phyloP scores from a whole-genome alignment of 2,113 vertebrate species.

The Eulacestoma nigropectus region DNA sequence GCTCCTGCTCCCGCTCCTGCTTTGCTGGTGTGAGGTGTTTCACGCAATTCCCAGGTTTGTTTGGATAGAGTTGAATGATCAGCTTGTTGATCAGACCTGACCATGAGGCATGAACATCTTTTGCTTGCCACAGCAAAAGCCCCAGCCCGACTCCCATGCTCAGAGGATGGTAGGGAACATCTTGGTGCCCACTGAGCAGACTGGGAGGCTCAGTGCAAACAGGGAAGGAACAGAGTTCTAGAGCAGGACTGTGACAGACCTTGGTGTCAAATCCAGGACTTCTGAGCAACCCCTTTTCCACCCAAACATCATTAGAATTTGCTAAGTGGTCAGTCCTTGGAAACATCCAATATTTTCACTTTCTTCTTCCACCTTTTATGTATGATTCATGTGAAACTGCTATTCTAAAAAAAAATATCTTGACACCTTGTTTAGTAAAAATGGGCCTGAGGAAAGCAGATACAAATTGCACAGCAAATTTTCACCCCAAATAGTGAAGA shows the following conservation, averaged over 20 bases:
- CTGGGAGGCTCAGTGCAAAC: not conserved
- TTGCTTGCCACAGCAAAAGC: not conserved
- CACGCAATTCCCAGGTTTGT: not conserved
- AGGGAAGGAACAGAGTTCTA: not conserved
- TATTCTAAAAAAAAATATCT: not conserved
- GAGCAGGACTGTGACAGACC: not conserved
- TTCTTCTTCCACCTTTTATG: not conserved
- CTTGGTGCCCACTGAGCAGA: fast-evolving
- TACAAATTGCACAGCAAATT: not conserved
- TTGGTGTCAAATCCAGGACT: not conserved
- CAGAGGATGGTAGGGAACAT: fast-evolving
- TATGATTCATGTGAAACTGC: not conserved
- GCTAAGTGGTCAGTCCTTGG: not conserved
- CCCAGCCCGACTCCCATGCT: not conserved
- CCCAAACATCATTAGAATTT: not conserved
- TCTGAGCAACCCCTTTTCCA: not conserved
- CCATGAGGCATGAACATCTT: not conserved
- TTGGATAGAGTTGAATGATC: not conserved
- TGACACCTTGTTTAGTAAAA: not conserved
- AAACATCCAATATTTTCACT: not conserved
- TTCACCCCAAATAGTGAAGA: not conserved
- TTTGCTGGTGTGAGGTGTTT: not conserved
- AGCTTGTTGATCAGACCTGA: not conserved
- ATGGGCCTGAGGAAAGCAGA: not conserved
- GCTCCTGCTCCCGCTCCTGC: not conserved